Base-by-base conservation (phyloP, 2,888 invertebrate genomes). In the Pimpla rufipes region DNA sequence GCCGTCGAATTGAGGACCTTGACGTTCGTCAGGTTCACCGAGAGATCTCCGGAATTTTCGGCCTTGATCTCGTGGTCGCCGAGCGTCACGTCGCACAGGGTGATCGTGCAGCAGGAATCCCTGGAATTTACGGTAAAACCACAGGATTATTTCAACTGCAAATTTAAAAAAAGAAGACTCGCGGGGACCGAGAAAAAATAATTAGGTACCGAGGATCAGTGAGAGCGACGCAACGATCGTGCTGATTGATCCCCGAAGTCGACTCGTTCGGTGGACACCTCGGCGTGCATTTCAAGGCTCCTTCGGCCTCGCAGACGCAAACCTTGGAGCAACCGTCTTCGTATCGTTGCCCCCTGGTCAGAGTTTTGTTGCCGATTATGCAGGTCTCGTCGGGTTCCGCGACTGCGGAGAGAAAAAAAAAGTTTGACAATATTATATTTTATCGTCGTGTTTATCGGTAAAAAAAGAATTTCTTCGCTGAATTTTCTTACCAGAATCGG, bases 1-100 rank as follows among this genome's bases (percentile, higher is more conserved):
- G 93, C 90, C 2, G 93, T 93, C 1, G 93, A 93, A 81, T 93
- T 93, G 1, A 93, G 81, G n/a, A 92, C 91, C 79, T 93, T 92
- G 0, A 91, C 90, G 57, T 92, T 92, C 13, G 92, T 91, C 16
- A 92, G 84, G 73, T 93, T 92, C 2, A 93, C 92, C 18, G 87
- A 87, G 40, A 91, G 81, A 80, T 92, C 93, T 57, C 85, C 88
- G n/a, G 90, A 91, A 85, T 84, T 90, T 71, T 93, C 93, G 0
- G 90, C 81, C 57, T 89, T 92, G 37, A 93, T 91, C 85, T 97
- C 97, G 85, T 97, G 96, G 73, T 95, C 97, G 85, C 97, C 96
- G 21, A 97, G 94, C 0, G 97, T 97, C 4, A 97, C 97, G 90
- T 97, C 98, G 91, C 98, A 98, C 2, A 98, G 94, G 83, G 98